Evolutionary conservation across 2,888 invertebrate genomes (phyloP).

Genomic region (Leptopterna dolabrata): DNA sequence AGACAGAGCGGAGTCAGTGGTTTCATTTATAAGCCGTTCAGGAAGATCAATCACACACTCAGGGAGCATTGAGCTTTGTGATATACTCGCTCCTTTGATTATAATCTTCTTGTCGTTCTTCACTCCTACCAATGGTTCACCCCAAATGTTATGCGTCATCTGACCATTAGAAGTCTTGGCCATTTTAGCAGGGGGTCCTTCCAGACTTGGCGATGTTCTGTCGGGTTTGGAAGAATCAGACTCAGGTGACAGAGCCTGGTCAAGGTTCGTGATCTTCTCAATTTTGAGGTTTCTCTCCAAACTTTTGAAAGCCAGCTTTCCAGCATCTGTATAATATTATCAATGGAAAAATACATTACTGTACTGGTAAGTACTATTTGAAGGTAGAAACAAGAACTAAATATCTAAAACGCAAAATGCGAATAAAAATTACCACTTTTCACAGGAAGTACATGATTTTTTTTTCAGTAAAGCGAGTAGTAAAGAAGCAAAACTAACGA

Average conservation of each 20-base stretch:
- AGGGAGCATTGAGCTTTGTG: background rate
- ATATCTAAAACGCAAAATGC: background rate
- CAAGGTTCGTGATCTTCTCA: background rate
- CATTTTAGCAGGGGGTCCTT: conserved; percentile 44
- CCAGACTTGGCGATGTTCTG: background rate
- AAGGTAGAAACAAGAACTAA: background rate
- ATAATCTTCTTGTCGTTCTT: conserved; percentile 65
- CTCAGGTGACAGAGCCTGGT: conserved; percentile 45
- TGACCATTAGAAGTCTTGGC: background rate
- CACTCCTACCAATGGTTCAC: conserved; percentile 70
- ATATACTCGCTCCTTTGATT: conserved; percentile 56
- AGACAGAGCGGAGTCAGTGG: background rate
- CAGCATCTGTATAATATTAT: conserved; percentile 74
- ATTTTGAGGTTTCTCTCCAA: conserved; percentile 20
- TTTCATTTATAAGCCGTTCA: background rate
- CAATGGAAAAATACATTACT: conserved; percentile 46
- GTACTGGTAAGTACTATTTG: background rate
- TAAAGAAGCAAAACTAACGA: no score
- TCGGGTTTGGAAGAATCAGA: background rate
- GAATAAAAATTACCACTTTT: no score
- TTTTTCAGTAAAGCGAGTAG: no score
- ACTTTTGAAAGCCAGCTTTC: conserved; percentile 75
- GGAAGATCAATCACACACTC: background rate
- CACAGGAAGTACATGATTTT: no score
- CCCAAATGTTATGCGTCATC: conserved; percentile 65